Percentiles rank a stretch among this genome's conserved stretches.
phyloP scores from a whole-genome alignment of 2,113 vertebrate species.

The Serilophus lunatus region DNA sequence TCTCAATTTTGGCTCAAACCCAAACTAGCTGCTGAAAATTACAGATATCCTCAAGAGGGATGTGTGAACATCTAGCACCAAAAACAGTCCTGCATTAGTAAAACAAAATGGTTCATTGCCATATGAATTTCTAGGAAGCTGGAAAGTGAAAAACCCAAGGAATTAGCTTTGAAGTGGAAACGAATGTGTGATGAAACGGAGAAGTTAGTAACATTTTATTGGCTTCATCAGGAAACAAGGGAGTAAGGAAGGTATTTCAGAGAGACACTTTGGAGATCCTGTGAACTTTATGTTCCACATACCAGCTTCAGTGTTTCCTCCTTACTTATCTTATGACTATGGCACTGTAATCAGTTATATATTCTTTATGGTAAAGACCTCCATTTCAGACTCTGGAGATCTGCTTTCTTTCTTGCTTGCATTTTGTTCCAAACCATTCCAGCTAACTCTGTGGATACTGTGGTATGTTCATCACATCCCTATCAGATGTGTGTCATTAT shows the following conservation, averaged over 20 bases:
- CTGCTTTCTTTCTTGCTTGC: neutral
- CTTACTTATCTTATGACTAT: neutral
- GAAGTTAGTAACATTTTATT: accelerated
- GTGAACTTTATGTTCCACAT: neutral
- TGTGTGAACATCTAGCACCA: neutral
- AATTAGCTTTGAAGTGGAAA: neutral
- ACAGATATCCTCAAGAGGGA: neutral
- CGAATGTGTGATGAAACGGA: neutral
- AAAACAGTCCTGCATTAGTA: neutral
- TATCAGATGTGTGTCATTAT: neutral
- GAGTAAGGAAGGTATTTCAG: neutral
- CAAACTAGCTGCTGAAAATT: neutral
- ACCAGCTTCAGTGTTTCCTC: neutral
- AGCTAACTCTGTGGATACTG: neutral
- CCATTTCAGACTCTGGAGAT: neutral
- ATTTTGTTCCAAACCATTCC: neutral
- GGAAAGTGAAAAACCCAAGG: neutral
- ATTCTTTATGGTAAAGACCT: neutral
- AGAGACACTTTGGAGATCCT: neutral
- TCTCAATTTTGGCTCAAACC: neutral
- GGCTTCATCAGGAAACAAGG: neutral
- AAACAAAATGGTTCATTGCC: neutral
- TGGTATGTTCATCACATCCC: neutral
- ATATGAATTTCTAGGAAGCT: neutral
- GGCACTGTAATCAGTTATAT: neutral